A percentile compares a stretch with the other conserved stretches of the same genome.
Conservation (phyloP, 2,113 vertebrate species). For the Holacanthus passer region DNA sequence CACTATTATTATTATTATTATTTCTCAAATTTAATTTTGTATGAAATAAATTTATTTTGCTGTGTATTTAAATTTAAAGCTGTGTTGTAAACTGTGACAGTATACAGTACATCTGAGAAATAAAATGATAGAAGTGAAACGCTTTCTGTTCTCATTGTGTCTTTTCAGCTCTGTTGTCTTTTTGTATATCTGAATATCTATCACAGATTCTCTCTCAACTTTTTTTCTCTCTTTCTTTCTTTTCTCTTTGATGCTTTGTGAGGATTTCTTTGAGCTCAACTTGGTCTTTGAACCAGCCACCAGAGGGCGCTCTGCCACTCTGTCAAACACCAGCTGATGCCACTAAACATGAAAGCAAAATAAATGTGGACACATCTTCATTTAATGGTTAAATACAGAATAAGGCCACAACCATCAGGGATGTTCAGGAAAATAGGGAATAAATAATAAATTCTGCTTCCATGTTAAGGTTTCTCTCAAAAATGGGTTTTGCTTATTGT, state of each 20-base stretch:
- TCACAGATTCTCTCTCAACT: background rate
- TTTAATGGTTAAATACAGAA: too few relatives aligned
- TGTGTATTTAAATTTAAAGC: conserved; percentile 66
- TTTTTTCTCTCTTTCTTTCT: too few relatives aligned
- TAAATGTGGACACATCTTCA: too few relatives aligned
- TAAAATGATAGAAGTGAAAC: conserved; percentile 61
- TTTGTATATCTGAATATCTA: background rate
- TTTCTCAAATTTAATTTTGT: conserved; percentile 73
- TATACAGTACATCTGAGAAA: conserved; percentile 73
- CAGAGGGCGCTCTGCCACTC: conserved; percentile 30
- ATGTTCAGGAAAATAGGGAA: too few relatives aligned
- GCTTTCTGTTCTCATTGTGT: background rate
- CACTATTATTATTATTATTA: background rate
- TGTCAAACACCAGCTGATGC: too few relatives aligned
- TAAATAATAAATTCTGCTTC: background rate
- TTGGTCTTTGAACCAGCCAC: conserved; percentile 13
- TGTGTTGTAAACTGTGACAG: conserved; percentile 81
- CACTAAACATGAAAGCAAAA: too few relatives aligned
- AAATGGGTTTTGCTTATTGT: background rate
- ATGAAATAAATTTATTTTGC: conserved; percentile 75
- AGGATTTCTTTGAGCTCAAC: background rate
- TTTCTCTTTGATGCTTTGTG: background rate
- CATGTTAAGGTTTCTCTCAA: background rate
- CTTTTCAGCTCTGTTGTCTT: background rate
- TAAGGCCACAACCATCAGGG: too few relatives aligned